Evolutionary conservation across 2,113 vertebrate genomes (phyloP).

Genomic region (Cervus canadensis): DNA sequence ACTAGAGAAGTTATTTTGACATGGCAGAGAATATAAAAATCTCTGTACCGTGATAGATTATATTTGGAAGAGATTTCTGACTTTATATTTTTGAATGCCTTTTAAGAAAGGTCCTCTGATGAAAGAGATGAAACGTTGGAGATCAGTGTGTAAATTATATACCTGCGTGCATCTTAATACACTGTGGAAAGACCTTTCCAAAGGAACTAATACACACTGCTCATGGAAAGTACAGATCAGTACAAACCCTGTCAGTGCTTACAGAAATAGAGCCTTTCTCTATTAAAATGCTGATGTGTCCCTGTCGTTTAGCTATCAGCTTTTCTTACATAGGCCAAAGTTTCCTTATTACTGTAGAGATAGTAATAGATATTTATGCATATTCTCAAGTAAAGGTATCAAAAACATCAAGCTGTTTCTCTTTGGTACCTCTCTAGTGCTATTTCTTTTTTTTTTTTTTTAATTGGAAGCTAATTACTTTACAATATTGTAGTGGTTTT

Average conservation of each 20-base stretch:
- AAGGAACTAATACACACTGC: not conserved
- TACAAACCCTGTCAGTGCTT: not conserved
- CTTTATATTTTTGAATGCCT: not conserved
- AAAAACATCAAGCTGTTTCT: not conserved
- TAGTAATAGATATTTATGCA: not conserved
- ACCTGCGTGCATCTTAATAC: not conserved
- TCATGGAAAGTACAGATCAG: not conserved
- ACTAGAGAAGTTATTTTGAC: not conserved
- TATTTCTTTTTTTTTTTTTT: not conserved
- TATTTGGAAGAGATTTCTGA: not conserved
- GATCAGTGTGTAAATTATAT: not conserved
- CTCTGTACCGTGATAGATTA: not conserved
- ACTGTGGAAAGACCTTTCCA: not conserved
- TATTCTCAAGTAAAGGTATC: not conserved
- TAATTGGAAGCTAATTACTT: not conserved
- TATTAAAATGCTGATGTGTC: not conserved
- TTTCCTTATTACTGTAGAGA: slow-evolving; percentile 20
- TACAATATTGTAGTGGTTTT: not conserved
- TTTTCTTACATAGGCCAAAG: slow-evolving; percentile 34
- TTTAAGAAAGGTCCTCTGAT: not conserved
- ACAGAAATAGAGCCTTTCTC: not conserved
- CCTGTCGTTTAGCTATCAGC: not conserved
- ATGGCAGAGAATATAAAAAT: not conserved
- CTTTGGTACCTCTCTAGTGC: not conserved
- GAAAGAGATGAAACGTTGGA: not conserved